Percentiles rank a stretch among this genome's conserved stretches.
These are phyloP conservation scores for Anguilla anguilla DNA, from an alignment of 2,797 vertebrate species.

Conservation along the genomic window DNA sequence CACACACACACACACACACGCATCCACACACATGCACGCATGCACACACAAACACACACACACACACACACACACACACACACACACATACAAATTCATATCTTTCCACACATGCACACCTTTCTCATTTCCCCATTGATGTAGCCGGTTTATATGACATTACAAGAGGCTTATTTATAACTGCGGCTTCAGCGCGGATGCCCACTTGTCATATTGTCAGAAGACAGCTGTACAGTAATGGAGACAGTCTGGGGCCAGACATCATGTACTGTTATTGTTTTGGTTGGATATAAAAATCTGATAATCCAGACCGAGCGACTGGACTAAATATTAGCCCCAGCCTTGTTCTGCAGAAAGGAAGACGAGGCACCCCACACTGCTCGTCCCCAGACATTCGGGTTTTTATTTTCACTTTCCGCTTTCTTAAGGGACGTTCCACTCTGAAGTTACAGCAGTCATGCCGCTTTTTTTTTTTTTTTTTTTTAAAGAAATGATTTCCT, in stretches of 20 bases:
- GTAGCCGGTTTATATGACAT: neutral
- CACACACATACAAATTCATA: neutral
- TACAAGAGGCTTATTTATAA: neutral
- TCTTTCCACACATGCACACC: neutral
- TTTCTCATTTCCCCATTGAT: neutral
- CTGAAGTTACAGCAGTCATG: neutral
- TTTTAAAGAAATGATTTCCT: neutral
- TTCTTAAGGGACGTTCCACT: neutral
- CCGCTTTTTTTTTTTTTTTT: too few relatives aligned
- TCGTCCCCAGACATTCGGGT: neutral
- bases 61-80: neutral
- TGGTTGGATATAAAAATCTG: neutral
- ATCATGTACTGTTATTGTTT: conserved; percentile 2
- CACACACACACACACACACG: neutral
- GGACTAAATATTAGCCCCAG: neutral
- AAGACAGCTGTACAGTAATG: neutral
- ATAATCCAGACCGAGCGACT: neutral
- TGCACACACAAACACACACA: neutral
- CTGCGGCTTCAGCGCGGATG: neutral
- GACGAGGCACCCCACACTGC: too few relatives aligned
- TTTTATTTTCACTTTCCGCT: neutral
- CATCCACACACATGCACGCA: conserved; percentile 6
- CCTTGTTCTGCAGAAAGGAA: neutral
- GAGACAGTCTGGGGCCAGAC: neutral
- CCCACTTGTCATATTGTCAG: neutral